Evolutionary conservation across 2,888 invertebrate genomes (phyloP), one percentile per base, ranked within the genome.

Genomic region (Acanthopleura granulata): DNA sequence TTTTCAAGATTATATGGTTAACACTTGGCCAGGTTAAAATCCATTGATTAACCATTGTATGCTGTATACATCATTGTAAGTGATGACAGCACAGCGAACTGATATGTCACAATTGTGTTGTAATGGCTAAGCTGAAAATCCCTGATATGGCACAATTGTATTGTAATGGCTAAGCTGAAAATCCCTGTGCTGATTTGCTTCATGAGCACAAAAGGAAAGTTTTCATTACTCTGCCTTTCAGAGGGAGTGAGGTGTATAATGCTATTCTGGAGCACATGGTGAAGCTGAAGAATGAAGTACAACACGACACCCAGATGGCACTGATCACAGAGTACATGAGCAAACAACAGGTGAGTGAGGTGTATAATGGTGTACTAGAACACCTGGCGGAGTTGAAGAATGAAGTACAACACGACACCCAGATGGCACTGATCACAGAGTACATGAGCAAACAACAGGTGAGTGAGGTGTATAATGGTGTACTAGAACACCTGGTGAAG

Each of bases 201-300:
- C n/a, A n/a, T n/a, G n/a, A n/a, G n/a, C n/a, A n/a, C n/a, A n/a
- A n/a, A n/a, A n/a, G n/a, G n/a, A n/a, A n/a, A n/a, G n/a, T n/a
- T 57, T 57, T 57, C 3, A n/a, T 57, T 70, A 14, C 15, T 61
- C 15, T 50, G 14, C 74, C 22, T 82, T 81, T 69, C 82, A 90
- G 90, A 90, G 94, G 94, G 0, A 95, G 96, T 88, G 96, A 96
- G 83, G 94, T 95, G 0, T 96, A 95, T 89, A 94, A 94, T 50
- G 92, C 92, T 30, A 93, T 96, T 66, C 91, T 93, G 49, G 94
- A 95, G 75, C 93, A 93, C 83, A 91, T 95, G 18, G 91, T 92
- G 11, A 91, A 92, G 49, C 86, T 94, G 50, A 90, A 89, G 76
- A 85, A 86, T 40, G 90, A 89, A 71, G 85, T 86, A 49, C 81